These are phyloP conservation scores for Brachionus rubens DNA, from an alignment of 1,140 invertebrate genomes.

Conservation along the genomic window DNA sequence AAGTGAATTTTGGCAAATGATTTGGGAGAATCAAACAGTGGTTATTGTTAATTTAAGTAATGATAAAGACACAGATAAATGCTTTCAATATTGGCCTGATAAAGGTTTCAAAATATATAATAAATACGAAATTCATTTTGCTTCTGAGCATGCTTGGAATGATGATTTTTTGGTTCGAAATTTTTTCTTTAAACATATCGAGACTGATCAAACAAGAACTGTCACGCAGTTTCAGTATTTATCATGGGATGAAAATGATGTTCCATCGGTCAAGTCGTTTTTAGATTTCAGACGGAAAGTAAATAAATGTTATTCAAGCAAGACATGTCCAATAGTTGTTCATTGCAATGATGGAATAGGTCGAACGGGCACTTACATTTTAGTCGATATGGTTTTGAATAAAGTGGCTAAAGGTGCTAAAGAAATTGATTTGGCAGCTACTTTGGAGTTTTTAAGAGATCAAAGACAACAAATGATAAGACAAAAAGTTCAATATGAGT, in stretches of 20 bases:
- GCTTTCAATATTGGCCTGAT: slow-evolving; percentile 93
- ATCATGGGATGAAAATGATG: slow-evolving; percentile 87
- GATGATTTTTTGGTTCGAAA: slow-evolving; percentile 96
- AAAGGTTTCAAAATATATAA: slow-evolving; percentile 94
- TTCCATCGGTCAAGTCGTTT: slow-evolving; percentile 85
- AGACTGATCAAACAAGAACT: slow-evolving; percentile 91
- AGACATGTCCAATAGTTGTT: slow-evolving; percentile 96
- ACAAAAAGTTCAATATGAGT: slow-evolving; percentile 55
- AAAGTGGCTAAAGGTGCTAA: slow-evolving; percentile 94
- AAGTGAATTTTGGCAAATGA: slow-evolving; percentile 77
- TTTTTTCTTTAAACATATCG: slow-evolving; percentile 95
- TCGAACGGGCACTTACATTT: slow-evolving; percentile 89
- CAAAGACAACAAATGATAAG: slow-evolving; percentile 82
- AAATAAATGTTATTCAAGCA: slow-evolving; percentile 95
- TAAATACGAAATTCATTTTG: slow-evolving; percentile 92
- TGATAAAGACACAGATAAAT: slow-evolving; percentile 80
- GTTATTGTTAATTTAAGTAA: slow-evolving; percentile 84
- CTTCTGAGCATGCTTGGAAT: slow-evolving; percentile 99
- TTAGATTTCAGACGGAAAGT: slow-evolving; percentile 97
- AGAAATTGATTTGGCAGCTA: slow-evolving; percentile 97
- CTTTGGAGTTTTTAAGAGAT: slow-evolving; percentile 93
- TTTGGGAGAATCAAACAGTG: slow-evolving; percentile 96
- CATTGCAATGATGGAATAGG: slow-evolving; percentile 96
- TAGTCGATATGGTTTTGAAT: slow-evolving; percentile 96
- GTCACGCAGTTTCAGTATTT: slow-evolving; percentile 99